Evolutionary conservation across 1,140 invertebrate species (phyloP).

Genomic region (Procambarus clarkii): DNA sequence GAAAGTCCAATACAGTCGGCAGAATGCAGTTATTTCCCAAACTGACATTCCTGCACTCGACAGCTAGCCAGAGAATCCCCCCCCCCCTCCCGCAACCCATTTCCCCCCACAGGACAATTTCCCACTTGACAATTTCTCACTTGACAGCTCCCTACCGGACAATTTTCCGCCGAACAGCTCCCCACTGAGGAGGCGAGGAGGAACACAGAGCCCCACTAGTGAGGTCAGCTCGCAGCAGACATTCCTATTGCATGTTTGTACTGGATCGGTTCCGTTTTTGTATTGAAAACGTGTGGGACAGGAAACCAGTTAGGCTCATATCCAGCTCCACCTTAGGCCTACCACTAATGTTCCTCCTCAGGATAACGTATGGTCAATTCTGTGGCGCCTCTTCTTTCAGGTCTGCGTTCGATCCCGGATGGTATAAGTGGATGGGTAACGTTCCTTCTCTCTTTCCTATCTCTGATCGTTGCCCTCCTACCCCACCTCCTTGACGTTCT

Average conservation of each 20-base stretch:
- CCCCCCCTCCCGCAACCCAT: background rate
- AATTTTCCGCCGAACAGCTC: background rate
- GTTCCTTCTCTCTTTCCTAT: no score
- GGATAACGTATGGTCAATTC: no score
- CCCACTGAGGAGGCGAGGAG: background rate
- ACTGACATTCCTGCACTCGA: background rate
- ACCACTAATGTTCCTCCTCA: no score
- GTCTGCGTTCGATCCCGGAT: no score
- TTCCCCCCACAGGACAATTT: background rate
- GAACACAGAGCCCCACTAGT: background rate
- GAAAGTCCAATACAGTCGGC: background rate
- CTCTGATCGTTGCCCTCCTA: no score
- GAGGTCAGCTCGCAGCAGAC: background rate
- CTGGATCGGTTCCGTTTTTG: no score
- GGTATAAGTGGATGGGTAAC: no score
- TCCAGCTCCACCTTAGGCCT: no score
- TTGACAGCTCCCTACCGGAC: background rate
- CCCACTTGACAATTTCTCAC: conserved; percentile 6
- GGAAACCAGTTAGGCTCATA: no score
- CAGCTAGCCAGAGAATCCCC: background rate
- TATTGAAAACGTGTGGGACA: no score
- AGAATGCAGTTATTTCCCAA: background rate
- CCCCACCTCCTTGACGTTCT: no score
- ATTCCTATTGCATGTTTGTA: background rate
- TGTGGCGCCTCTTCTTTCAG: no score